These are phyloP conservation scores for Panthera tigris DNA, from an alignment of 2,113 vertebrate species.

Conservation along the genomic window DNA sequence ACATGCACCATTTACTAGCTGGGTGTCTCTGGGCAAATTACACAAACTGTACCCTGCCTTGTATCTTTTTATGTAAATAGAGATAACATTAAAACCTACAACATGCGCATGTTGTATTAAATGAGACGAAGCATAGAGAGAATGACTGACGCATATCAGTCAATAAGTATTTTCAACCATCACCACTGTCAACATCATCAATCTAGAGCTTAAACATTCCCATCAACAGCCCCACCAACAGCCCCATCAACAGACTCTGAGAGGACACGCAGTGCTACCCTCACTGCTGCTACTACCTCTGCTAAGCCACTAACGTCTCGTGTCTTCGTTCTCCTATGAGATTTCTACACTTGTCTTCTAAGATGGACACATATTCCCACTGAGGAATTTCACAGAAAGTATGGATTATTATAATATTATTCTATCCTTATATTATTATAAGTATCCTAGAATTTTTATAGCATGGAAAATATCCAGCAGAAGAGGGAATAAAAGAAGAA, in stretches of 20 bases:
- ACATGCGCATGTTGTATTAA: not conserved
- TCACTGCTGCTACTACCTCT: accelerated
- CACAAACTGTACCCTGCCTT: not conserved
- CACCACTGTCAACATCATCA: not conserved
- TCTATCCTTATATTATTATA: not conserved
- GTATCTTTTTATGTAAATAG: not conserved
- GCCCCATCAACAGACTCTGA: not conserved
- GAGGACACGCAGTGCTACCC: not conserved
- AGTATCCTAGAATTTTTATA: not conserved
- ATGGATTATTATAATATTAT: no score
- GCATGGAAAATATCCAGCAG: not conserved
- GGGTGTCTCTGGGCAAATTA: not conserved
- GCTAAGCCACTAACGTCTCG: not conserved
- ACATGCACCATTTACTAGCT: not conserved
- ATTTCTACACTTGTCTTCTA: not conserved
- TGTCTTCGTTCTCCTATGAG: not conserved
- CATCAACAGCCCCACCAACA: no score
- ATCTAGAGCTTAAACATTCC: not conserved
- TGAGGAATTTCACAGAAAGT: not conserved
- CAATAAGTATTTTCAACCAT: not conserved
- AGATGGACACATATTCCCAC: not conserved
- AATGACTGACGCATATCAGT: not conserved
- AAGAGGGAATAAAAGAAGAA: not conserved
- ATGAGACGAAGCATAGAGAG: not conserved
- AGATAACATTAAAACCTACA: not conserved